A percentile compares a stretch with the other conserved stretches of the same genome.
Conservation (phyloP, 2,113 vertebrate species). For the Otocyon megalotis region DNA sequence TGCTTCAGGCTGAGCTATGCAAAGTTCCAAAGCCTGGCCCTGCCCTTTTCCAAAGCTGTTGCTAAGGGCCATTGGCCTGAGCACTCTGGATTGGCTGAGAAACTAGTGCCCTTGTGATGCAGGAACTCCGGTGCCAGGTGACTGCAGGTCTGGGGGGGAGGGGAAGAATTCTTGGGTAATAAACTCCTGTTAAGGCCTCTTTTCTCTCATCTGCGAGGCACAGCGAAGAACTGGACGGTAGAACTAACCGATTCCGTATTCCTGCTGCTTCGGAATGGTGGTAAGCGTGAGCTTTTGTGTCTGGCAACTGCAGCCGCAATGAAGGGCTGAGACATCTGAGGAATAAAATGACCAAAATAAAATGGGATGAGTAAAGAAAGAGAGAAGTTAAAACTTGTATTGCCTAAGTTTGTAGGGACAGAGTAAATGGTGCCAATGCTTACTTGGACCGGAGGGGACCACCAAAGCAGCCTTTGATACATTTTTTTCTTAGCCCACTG, state of each 20-base stretch:
- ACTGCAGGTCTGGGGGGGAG: neutral
- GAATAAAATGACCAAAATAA: conserved; percentile 29
- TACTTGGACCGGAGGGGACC: neutral
- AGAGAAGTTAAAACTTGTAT: neutral
- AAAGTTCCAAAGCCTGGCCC: neutral
- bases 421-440: neutral
- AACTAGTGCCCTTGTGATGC: neutral
- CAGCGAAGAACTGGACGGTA: fast-evolving
- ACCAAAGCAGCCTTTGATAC: neutral
- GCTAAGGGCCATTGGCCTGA: neutral
- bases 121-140: neutral
- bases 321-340: neutral
- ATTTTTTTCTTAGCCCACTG: neutral
- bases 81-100: neutral
- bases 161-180: neutral
- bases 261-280: neutral
- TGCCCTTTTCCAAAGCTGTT: neutral
- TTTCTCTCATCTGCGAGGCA: neutral
- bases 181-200: neutral
- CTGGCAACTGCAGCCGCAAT: fast-evolving
- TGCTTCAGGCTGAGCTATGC: neutral
- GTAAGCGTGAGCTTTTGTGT: fast-evolving
- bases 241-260: neutral
- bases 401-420: neutral
- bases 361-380: neutral